A percentile compares a stretch with the other conserved stretches of the same genome.
These are phyloP conservation scores for Labroides dimidiatus DNA, from an alignment of 2,797 vertebrate species.

Conservation along the genomic window DNA sequence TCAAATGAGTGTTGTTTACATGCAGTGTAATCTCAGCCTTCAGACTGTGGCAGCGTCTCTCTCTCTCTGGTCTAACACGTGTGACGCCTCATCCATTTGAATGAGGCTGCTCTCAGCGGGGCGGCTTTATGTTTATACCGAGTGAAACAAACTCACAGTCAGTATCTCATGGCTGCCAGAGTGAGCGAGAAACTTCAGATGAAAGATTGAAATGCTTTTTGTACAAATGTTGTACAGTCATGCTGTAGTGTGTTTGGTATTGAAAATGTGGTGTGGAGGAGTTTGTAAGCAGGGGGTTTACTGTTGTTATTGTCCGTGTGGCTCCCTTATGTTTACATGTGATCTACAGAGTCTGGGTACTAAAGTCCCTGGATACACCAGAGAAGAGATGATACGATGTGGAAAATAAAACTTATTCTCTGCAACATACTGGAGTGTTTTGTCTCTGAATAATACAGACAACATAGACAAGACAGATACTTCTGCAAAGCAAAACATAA, in stretches of 20 bases:
- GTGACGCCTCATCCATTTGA: slow-evolving; percentile 51
- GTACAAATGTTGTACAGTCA: slow-evolving; percentile 6
- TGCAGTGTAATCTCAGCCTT: slow-evolving; percentile 16
- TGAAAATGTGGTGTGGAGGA: neutral
- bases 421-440: neutral
- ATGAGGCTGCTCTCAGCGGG: slow-evolving; percentile 37
- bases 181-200: slow-evolving; percentile 22
- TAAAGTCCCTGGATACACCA: neutral
- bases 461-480: neutral
- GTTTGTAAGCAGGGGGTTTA: slow-evolving; percentile 14
- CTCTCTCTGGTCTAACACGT: slow-evolving; percentile 49
- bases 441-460: neutral
- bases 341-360: slow-evolving; percentile 1
- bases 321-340: slow-evolving; percentile 2
- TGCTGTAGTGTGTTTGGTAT: neutral
- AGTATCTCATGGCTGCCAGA: slow-evolving; percentile 43
- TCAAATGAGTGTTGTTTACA: neutral
- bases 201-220: slow-evolving; percentile 42
- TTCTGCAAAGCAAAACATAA: neutral
- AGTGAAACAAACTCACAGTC: slow-evolving; percentile 36
- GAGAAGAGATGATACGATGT: neutral
- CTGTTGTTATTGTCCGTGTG: slow-evolving; percentile 3
- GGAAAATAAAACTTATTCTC: neutral
- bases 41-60: slow-evolving; percentile 19
- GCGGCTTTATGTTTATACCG: slow-evolving; percentile 5